A percentile compares a stretch with the other conserved stretches of the same genome.
Conservation (phyloP, 1,140 invertebrate genomes). For the Drosophila murphyi region DNA sequence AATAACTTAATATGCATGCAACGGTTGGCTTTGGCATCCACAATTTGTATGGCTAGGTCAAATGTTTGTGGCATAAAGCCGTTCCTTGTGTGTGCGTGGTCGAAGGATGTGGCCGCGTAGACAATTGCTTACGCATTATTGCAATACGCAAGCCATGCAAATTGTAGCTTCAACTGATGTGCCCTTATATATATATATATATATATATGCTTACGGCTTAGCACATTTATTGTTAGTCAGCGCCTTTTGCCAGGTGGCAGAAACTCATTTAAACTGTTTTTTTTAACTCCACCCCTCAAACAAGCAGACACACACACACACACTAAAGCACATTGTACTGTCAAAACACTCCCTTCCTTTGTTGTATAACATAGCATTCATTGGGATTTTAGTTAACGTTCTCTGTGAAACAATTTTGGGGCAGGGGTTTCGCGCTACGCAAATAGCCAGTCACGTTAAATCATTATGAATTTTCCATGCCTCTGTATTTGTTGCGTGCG, state of each 20-base stretch:
- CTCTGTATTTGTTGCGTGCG: not conserved
- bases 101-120: constrained; percentile 26
- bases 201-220: not conserved
- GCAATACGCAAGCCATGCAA: not conserved
- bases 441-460: constrained; percentile 68
- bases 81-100: constrained; percentile 23
- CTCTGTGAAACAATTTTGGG: constrained; percentile 3
- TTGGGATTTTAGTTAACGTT: constrained; percentile 12
- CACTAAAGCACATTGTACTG: too few species aligned
- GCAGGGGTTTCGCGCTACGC: constrained; percentile 31
- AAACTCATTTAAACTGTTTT: constrained; percentile 78
- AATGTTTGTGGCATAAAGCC: constrained; percentile 14
- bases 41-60: constrained; percentile 31
- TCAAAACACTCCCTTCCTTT: not conserved
- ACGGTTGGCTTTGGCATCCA: constrained; percentile 32
- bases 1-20: constrained; percentile 58
- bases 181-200: not conserved
- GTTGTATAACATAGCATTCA: constrained; percentile 45
- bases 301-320: not conserved
- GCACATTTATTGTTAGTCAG: constrained; percentile 51
- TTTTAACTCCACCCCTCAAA: constrained; percentile 14
- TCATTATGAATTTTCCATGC: constrained; percentile 20
- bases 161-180: constrained; percentile 1
- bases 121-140: constrained; percentile 19
- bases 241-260: constrained; percentile 44